Base-by-base conservation (phyloP, 2,888 invertebrate genomes). In the Bellardia pandia region DNA sequence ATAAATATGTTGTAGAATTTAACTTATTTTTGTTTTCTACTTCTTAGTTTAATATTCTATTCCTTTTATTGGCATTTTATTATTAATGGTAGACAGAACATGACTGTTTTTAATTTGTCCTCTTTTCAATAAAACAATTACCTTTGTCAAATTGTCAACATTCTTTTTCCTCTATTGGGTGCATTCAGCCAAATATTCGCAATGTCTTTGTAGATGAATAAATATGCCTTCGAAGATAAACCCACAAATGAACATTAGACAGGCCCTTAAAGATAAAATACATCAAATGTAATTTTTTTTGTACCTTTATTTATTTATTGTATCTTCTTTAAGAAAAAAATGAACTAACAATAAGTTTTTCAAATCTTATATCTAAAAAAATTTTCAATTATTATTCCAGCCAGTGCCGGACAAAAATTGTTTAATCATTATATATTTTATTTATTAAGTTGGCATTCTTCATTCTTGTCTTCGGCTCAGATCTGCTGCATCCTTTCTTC, bases 121-220 rank as follows among this genome's bases (percentile, higher is more conserved):
- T 42, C 9, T 66, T 81, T 81, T 74, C 66, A 45, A 80, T 58
- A 81, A 80, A 69, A 48, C 56, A 80, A 81, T 81, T 74, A 74
- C 58, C 80, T 56, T 74, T 74, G 66, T 81, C 66, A 72, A 64
- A 72, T 62, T 62, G 56, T 56, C 69, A 69, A 71, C 16, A 56
- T 64, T 64, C 33, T 64, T 40, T 64, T 64, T 37, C 23, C 16
- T 11, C 8, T 16, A 40, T 40, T 16, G 16, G 64, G 40, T 64
- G 64, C 37, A 40, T 40, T 64, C 60, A 60, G 2, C 37, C 33
- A 60, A 37, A 60, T 64, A 64, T 16, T 64, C 40, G 40, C 64
- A 56, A 56, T 56, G 56, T 56, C 56, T 56, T 56, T 56, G 56
- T 56, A 56, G 56, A 16, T 23, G 23, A 56, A 56, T 8, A 56